Base-by-base conservation (phyloP, 2,888 invertebrate species). In the Cataglyphis livida region DNA sequence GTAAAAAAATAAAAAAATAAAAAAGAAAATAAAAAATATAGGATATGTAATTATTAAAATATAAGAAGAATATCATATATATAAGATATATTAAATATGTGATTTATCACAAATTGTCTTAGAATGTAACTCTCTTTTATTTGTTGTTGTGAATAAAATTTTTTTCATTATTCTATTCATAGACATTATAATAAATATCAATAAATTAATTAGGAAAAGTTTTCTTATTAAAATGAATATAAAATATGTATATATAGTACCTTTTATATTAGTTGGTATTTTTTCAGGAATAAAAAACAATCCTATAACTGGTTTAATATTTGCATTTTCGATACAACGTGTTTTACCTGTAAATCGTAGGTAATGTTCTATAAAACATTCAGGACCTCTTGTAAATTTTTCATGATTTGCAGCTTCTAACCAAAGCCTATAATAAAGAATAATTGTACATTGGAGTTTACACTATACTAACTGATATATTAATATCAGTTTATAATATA, bases 341-440 rank as follows among this genome's bases (percentile, higher is more conserved):
- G 54, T 41, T 12, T 41, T 3, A 41, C 3, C 12, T 12, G 1
- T n/a, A 15, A 3, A 1, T 3, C 6, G 12, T 59, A 41, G 54
- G 9, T 51, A 64, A 28, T 1, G 10, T 6, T 74, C 15, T 28
- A 59, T 51, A 1, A 91, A 85, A 25, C 81, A 78, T 21, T 85
- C 65, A 38, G 85, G 82, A 6, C 86, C 81, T 66, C 93, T 87
- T 7, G 81, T 84, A 61, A 83, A 85, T 62, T 88, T 89, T 74
- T 92, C 92, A 44, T 86, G 86, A 32, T 84, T 83, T 12, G 92
- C 92, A 0, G 87, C 92, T 61, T 92, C 92, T 54, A 76, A 82
- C 93, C 93, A 93, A 21, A 85, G 87, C 79, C 93, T 93, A 25
- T 25, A 25, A 59, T 6, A 89, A 91, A 70, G 32, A 25, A 83